These are phyloP conservation scores for Papilio elwesi DNA, from an alignment of 2,888 invertebrate genomes.

Conservation along the genomic window DNA sequence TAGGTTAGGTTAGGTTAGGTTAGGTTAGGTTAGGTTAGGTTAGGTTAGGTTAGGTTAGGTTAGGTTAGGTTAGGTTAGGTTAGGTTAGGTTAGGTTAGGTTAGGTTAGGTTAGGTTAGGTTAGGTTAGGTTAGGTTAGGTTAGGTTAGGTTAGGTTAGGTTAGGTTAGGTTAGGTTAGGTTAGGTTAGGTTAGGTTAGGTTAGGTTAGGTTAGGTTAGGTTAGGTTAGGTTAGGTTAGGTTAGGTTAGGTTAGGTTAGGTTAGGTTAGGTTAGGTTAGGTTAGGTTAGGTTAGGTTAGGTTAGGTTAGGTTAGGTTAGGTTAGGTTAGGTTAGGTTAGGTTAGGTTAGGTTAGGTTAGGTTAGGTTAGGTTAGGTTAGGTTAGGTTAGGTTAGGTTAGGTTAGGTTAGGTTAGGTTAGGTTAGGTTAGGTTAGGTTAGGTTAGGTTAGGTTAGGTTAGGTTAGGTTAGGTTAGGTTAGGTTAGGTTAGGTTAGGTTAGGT, in stretches of 20 bases:
- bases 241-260: slow-evolving; percentile 43
- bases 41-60: slow-evolving; percentile 45
- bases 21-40: slow-evolving; percentile 43
- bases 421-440: too few relatives aligned
- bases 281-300: slow-evolving; percentile 46
- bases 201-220: slow-evolving; percentile 45
- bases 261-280: slow-evolving; percentile 48
- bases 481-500: too few relatives aligned
- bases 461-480: too few relatives aligned
- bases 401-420: too few relatives aligned
- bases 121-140: slow-evolving; percentile 47
- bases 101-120: slow-evolving; percentile 46
- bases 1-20: slow-evolving; percentile 38
- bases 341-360: slow-evolving; percentile 46
- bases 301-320: slow-evolving; percentile 45
- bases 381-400: slow-evolving; percentile 38
- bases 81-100: slow-evolving; percentile 43
- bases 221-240: slow-evolving; percentile 47
- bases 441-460: too few relatives aligned
- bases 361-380: slow-evolving; percentile 46
- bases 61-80: slow-evolving; percentile 46
- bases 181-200: slow-evolving; percentile 46
- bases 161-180: slow-evolving; percentile 45
- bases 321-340: slow-evolving; percentile 45
- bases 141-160: slow-evolving; percentile 46